Base-by-base conservation (phyloP, 2,797 vertebrate genomes). In the Microctenopoma steveboyesi region DNA sequence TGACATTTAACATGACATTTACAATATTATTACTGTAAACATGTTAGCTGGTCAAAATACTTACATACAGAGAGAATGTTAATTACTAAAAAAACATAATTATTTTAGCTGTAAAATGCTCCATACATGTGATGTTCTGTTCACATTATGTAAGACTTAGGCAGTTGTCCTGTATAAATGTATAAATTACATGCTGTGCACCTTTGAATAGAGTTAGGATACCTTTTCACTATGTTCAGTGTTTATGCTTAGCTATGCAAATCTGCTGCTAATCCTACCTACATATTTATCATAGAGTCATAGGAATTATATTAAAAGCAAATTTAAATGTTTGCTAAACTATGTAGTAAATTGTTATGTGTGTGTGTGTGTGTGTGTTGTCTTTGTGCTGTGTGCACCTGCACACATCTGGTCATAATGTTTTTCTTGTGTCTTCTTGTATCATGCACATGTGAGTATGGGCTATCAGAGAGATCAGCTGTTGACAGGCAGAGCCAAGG, bases 381-480 rank as follows among this genome's bases (percentile, higher is more conserved):
- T 22, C 7, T 46, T 15, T 25, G n/a, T 16, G n/a, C 22, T 63
- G 27, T 48, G 35, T 65, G 12, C 16, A n/a, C 61, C 37, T 72
- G 43, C 11, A 16, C 7, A 12, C 28, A 14, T 33, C 22, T 58
- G 43, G 39, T 58, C 18, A 16, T 22, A 30, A 51, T 60, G 51
- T 74, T 65, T 78, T 58, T 37, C 53, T 55, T 70, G 51, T 57
- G 50, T 64, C 28, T 45, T 66, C 60, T 78, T 78, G 69, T 73
- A 55, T 71, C 25, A 8, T 61, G 42, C 51, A 54, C 72, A 66
- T 67, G 62, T 56, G 79, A 63, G 37, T 75, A 25, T 60, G 60
- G 55, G 54, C 69, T 92, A 91, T 92, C 91, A 62, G 61, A 79
- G 43, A 72, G 86, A 92, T 92, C 91, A 82, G 72, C 75, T 83